These are phyloP conservation scores for Neosilurus mollespiculum DNA, from an alignment of 2,797 vertebrate species.

Conservation along the genomic window DNA sequence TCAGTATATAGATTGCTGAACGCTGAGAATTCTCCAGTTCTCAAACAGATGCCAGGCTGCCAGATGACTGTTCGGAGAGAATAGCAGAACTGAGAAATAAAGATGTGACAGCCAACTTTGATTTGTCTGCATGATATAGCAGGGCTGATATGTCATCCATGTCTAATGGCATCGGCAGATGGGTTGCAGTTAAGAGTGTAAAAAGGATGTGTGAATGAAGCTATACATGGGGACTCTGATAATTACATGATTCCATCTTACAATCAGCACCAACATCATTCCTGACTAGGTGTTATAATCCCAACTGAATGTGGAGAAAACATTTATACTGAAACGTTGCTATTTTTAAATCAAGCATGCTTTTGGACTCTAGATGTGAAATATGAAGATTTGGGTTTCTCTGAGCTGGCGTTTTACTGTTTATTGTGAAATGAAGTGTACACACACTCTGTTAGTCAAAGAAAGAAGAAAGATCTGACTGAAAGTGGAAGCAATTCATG, in stretches of 20 bases:
- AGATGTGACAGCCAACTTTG: constrained; percentile 40
- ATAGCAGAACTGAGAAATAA: constrained; percentile 40
- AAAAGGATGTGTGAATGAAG: constrained; percentile 38
- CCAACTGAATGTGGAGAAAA: background rate
- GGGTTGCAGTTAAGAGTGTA: constrained; percentile 42
- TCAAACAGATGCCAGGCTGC: constrained; percentile 42
- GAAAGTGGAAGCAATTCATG: background rate
- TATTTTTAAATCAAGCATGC: constrained; percentile 12
- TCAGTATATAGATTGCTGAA: constrained; percentile 18
- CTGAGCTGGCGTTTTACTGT: background rate
- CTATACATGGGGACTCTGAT: constrained; percentile 43
- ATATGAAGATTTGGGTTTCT: background rate
- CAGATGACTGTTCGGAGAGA: constrained; percentile 47
- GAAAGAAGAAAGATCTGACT: background rate
- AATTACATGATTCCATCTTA: constrained; percentile 40
- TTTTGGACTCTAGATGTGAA: background rate
- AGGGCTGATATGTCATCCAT: constrained; percentile 24
- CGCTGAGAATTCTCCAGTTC: constrained; percentile 35
- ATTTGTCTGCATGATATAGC: constrained; percentile 38
- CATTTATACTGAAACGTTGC: background rate
- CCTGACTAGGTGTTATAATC: constrained; percentile 19
- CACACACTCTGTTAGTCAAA: background rate
- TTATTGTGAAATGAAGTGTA: background rate
- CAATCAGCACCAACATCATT: constrained; percentile 19
- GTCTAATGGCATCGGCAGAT: constrained; percentile 42